A percentile compares a stretch with the other conserved stretches of the same genome.
These are phyloP conservation scores for Drymonia ruficornis DNA, from an alignment of 2,888 invertebrate species.

Conservation along the genomic window DNA sequence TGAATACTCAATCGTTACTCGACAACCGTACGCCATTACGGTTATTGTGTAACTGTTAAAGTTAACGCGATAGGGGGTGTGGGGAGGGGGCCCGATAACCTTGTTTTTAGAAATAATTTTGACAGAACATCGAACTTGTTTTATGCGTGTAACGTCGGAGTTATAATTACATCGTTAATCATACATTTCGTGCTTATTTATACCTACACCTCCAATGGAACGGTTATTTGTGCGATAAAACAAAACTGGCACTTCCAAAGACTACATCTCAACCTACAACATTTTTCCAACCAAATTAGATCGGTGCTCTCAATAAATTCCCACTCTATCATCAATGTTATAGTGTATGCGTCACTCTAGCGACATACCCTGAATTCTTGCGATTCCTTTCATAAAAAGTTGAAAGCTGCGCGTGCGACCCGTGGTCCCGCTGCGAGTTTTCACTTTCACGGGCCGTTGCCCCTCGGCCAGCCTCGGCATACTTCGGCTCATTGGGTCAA, in stretches of 20 bases:
- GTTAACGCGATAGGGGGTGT: constrained; percentile 13
- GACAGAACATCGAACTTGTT: constrained; percentile 24
- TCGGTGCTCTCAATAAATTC: too few relatives aligned
- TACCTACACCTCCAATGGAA: not conserved
- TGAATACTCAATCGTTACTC: constrained; percentile 23
- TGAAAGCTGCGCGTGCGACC: constrained; percentile 50
- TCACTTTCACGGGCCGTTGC: constrained; percentile 72
- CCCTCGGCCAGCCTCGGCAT: constrained; percentile 59
- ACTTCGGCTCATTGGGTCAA: constrained; percentile 61
- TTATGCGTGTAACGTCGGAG: constrained; percentile 6
- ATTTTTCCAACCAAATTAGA: too few relatives aligned
- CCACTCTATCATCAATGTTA: not conserved
- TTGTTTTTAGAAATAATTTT: constrained; percentile 28
- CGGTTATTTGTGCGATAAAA: too few relatives aligned
- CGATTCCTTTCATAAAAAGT: constrained; percentile 29
- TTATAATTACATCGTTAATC: not conserved
- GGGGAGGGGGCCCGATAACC: constrained; percentile 13
- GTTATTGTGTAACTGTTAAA: constrained; percentile 38
- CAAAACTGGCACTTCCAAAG: too few relatives aligned
- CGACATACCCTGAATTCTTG: constrained; percentile 41
- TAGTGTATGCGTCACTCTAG: constrained; percentile 8
- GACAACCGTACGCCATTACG: constrained; percentile 23
- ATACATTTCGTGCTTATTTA: not conserved
- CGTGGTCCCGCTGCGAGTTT: constrained; percentile 52
- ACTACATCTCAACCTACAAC: too few relatives aligned